Evolutionary conservation across 2,113 vertebrate genomes (phyloP).

Genomic region (Craseonycteris thonglongyai): DNA sequence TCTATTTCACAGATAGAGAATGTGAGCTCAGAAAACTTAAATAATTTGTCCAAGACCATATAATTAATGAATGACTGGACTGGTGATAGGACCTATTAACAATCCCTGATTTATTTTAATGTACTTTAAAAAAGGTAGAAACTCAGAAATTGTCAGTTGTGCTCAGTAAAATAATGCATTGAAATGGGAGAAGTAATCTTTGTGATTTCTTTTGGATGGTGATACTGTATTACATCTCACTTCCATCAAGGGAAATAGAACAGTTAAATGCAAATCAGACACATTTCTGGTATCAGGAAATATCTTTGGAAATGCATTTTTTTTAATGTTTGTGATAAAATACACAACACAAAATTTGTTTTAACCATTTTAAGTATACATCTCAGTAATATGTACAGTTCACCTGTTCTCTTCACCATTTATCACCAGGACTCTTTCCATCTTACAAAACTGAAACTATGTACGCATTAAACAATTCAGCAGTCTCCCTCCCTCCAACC

Average conservation of each 20-base stretch:
- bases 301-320: conserved; percentile 6
- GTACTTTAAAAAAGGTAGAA: neutral
- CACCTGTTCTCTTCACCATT: neutral
- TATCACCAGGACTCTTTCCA: neutral
- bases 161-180: neutral
- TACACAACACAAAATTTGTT: neutral
- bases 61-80: neutral
- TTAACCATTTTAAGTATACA: neutral
- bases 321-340: neutral
- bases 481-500: neutral
- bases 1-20: neutral
- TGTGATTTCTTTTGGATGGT: neutral
- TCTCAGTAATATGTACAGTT: neutral
- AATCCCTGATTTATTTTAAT: neutral
- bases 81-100: neutral
- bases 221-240: conserved; percentile 76
- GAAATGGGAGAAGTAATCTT: neutral
- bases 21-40: neutral
- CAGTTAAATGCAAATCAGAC: conserved; percentile 80
- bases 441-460: neutral
- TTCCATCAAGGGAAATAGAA: conserved; percentile 84
- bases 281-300: conserved; percentile 82
- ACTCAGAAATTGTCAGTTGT: neutral
- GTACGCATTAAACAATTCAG: neutral
- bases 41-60: neutral